A percentile compares a stretch with the other conserved stretches of the same genome.
Conservation (phyloP, 2,797 vertebrate genomes). For the Argyrosomus regius region DNA sequence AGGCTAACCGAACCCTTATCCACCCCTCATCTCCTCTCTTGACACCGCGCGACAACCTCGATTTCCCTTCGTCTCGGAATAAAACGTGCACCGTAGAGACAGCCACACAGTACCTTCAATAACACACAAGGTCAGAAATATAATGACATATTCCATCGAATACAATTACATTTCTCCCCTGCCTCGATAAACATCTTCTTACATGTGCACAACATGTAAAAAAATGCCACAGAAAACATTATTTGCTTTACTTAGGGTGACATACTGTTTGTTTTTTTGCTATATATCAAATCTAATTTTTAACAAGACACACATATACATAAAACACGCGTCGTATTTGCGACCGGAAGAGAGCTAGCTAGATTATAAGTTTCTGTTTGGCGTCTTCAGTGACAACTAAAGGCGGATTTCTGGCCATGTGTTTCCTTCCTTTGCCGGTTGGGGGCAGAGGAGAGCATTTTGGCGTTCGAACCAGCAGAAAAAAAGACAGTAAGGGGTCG, state of each 20-base stretch:
- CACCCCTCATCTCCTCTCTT: conserved; percentile 47
- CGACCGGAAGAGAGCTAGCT: conserved; percentile 78
- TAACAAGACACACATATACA: conserved; percentile 76
- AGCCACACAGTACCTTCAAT: conserved; percentile 81
- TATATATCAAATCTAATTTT: conserved; percentile 55
- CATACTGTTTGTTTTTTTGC: conserved; percentile 35
- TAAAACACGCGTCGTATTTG: conserved; percentile 62
- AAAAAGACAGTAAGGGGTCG: conserved; percentile 50
- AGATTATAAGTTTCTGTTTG: conserved; percentile 71
- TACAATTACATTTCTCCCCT: conserved; percentile 73
- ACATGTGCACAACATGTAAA: conserved; percentile 60
- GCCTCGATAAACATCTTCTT: conserved; percentile 61
- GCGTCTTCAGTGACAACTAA: conserved; percentile 52
- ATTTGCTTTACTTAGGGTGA: conserved; percentile 71
- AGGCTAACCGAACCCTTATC: conserved; percentile 53
- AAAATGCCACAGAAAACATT: conserved; percentile 57
- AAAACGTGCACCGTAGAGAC: conserved; percentile 51
- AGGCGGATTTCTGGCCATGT: conserved; percentile 57
- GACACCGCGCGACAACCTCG: conserved; percentile 41
- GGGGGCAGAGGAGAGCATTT: conserved; percentile 62
- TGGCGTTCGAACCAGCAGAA: conserved; percentile 74
- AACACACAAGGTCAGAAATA: conserved; percentile 78
- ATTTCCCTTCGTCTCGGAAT: conserved; percentile 51
- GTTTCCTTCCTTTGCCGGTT: conserved; percentile 58
- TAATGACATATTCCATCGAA: conserved; percentile 68